These are phyloP conservation scores for Equus przewalskii DNA, from an alignment of 2,113 vertebrate genomes.

Conservation along the genomic window DNA sequence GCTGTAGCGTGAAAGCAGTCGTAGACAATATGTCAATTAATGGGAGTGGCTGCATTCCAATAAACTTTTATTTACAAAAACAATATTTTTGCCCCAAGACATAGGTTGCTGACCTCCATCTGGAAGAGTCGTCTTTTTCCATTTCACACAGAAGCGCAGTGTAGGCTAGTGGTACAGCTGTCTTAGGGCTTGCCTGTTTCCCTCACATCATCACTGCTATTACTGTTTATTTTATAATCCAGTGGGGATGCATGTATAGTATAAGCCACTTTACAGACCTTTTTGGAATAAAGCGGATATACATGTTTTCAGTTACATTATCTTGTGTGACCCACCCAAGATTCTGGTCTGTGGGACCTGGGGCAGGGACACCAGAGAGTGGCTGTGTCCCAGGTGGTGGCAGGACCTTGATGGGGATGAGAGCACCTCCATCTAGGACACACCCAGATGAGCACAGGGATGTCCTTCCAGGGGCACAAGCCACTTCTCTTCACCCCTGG, in stretches of 20 bases:
- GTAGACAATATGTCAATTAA: accelerated
- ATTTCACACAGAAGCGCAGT: neutral
- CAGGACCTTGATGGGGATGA: neutral
- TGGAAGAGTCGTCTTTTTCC: neutral
- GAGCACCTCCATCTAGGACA: neutral
- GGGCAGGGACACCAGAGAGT: neutral
- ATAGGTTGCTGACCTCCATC: neutral
- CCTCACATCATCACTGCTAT: neutral
- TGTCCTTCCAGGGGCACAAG: neutral
- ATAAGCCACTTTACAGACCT: neutral
- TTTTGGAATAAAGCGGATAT: neutral
- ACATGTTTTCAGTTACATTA: neutral
- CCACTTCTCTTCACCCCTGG: neutral
- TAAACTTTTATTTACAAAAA: neutral
- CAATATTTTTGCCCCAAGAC: neutral
- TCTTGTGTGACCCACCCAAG: too few species aligned
- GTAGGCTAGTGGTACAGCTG: neutral
- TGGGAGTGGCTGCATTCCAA: neutral
- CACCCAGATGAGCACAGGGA: too few species aligned
- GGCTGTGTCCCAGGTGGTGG: accelerated
- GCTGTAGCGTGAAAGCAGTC: neutral
- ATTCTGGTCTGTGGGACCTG: too few species aligned
- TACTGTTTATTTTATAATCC: neutral
- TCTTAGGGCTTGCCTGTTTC: too few species aligned
- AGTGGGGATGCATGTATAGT: neutral